These are phyloP conservation scores for Poliocrania exsul DNA, from an alignment of 2,797 vertebrate species.

Conservation along the genomic window DNA sequence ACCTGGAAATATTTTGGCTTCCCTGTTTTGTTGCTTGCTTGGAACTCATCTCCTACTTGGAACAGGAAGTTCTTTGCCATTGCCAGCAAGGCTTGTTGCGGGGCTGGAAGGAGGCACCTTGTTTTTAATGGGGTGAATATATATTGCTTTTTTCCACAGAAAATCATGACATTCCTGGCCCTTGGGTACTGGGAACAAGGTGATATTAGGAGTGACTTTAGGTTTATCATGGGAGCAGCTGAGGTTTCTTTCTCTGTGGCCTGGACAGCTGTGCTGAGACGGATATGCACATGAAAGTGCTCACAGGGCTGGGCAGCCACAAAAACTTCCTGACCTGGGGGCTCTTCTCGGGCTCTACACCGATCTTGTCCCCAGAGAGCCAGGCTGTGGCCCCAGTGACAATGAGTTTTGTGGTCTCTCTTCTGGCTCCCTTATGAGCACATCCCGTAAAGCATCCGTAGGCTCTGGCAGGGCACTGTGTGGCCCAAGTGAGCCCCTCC, in stretches of 20 bases:
- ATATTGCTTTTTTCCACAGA: neutral
- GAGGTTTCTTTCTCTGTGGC: slow-evolving; percentile 41
- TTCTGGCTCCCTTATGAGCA: neutral
- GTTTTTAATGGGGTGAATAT: neutral
- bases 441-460: neutral
- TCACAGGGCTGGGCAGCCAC: slow-evolving; percentile 13
- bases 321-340: neutral
- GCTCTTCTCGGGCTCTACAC: neutral
- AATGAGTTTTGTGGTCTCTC: neutral
- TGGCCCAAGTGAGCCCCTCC: neutral
- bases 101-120: neutral
- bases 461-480: neutral
- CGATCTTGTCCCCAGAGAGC: neutral
- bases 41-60: neutral
- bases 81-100: neutral
- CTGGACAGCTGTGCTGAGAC: neutral
- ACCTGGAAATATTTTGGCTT: slow-evolving; percentile 57
- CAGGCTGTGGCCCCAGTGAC: neutral
- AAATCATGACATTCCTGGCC: neutral
- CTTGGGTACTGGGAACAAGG: neutral
- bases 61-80: neutral
- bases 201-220: neutral
- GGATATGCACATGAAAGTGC: slow-evolving; percentile 7
- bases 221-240: neutral
- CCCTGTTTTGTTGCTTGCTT: neutral